These are phyloP conservation scores for Sialia sialis DNA, from an alignment of 2,113 vertebrate genomes.

Conservation along the genomic window DNA sequence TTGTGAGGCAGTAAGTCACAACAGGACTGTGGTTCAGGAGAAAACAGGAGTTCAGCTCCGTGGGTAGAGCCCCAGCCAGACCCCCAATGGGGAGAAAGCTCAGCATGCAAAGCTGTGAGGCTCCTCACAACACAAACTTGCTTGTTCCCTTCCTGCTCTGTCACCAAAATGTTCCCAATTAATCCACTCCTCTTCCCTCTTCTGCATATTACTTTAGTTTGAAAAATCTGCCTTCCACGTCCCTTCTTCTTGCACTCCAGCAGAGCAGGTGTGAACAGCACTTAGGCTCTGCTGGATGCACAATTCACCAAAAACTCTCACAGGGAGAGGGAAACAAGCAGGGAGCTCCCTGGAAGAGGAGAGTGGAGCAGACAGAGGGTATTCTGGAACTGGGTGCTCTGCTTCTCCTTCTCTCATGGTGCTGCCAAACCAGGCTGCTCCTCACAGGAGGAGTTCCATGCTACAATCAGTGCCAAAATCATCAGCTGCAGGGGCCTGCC, in stretches of 20 bases:
- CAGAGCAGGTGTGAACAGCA: neutral
- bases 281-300: rapidly evolving
- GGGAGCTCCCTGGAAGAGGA: neutral
- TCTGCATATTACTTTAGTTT: rapidly evolving
- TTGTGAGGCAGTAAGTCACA: neutral
- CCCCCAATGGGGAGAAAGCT: neutral
- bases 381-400: neutral
- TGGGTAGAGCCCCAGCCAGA: neutral
- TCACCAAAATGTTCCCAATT: neutral
- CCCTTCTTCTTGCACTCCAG: neutral
- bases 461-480: neutral
- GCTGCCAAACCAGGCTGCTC: neutral
- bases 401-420: neutral
- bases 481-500: neutral
- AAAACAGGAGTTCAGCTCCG: neutral
- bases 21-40: neutral
- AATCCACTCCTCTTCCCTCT: neutral
- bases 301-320: neutral
- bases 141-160: neutral
- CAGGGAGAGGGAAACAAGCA: neutral
- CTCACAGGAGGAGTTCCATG: neutral
- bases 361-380: neutral
- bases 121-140: neutral
- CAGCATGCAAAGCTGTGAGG: neutral
- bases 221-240: neutral